Conservation (phyloP, 2,888 invertebrate genomes). For the Tineola bisselliella region DNA sequence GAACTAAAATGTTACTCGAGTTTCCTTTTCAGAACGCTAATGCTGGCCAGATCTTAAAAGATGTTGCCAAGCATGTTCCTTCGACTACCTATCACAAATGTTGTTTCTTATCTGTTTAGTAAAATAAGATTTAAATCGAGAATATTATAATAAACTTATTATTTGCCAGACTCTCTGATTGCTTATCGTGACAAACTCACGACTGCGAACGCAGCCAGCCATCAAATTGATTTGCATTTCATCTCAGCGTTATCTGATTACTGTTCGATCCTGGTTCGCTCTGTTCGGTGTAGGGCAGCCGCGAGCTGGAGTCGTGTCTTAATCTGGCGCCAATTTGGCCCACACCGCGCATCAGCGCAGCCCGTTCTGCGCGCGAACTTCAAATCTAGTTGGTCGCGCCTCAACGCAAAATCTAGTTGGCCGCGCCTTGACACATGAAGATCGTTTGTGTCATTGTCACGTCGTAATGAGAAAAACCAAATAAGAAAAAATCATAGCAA, state of each 20-base stretch:
- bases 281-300: no score
- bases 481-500: no score
- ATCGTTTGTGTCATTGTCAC: no score
- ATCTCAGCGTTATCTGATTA: slow-evolving; percentile 48
- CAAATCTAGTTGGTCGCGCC: no score
- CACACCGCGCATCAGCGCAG: no score
- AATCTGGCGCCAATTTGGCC: no score
- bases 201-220: slow-evolving; percentile 23
- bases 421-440: no score
- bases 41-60: neutral
- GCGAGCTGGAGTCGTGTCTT: no score
- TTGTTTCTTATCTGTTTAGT: neutral
- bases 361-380: no score
- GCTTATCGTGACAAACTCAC: neutral
- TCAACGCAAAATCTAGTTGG: no score
- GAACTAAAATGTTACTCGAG: neutral
- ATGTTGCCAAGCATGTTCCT: neutral
- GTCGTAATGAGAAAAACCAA: no score
- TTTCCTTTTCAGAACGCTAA: neutral
- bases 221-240: slow-evolving; percentile 52
- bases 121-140: neutral
- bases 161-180: neutral
- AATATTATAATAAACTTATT: neutral
- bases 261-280: no score
- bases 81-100: neutral